These are phyloP conservation scores for Uria aalge DNA, from an alignment of 2,113 vertebrate species.

Conservation along the genomic window DNA sequence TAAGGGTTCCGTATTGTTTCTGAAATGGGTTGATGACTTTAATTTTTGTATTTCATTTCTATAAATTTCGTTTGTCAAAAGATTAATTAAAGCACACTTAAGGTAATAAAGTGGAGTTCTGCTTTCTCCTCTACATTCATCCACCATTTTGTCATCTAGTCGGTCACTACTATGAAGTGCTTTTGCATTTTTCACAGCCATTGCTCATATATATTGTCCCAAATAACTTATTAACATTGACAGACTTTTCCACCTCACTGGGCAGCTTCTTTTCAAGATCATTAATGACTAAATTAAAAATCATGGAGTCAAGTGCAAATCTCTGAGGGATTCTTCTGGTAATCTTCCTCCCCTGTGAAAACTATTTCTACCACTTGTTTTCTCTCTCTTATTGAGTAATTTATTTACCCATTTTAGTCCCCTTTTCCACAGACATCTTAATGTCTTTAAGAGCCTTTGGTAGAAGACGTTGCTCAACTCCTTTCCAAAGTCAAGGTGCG, in stretches of 20 bases:
- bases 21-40: not conserved
- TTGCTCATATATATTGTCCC: not conserved
- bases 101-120: not conserved
- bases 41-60: not conserved
- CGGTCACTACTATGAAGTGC: not conserved
- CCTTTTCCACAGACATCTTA: not conserved
- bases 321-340: not conserved
- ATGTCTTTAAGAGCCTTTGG: not conserved
- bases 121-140: not conserved
- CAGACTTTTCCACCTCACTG: not conserved
- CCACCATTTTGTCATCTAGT: not conserved
- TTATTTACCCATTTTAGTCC: not conserved
- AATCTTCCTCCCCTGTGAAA: not conserved
- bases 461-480: not conserved
- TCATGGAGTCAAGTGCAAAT: not conserved
- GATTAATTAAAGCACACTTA: not conserved
- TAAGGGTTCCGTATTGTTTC: not conserved
- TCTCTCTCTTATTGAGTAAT: not conserved
- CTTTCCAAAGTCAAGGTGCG: not conserved
- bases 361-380: not conserved
- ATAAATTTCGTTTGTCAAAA: not conserved
- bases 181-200: not conserved
- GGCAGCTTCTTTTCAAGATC: not conserved
- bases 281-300: conserved; percentile 22
- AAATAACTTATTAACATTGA: not conserved